Base-by-base conservation (phyloP, 2,888 invertebrate genomes). In the Hyposoter didymator region DNA sequence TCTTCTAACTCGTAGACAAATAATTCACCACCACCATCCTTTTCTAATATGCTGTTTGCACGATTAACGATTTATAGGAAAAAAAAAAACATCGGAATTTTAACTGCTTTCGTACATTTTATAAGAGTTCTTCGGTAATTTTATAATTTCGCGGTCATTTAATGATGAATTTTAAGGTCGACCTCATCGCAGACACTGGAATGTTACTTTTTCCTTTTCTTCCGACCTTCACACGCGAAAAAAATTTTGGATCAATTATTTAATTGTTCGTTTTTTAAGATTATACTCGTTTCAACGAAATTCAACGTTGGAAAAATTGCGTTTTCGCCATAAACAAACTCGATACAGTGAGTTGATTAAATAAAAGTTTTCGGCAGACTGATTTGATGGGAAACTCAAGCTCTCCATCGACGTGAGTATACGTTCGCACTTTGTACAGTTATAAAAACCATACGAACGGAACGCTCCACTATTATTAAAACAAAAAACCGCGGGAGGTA, bases 1-100 rank as follows among this genome's bases (percentile, higher is more conserved):
- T 43, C 52, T 73, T 55, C 66, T 52, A 35, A 22, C 64, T 32
- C 49, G 12, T 84, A 22, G 19, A 47, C 64, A 74, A 67, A 69
- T 82, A 66, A 78, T 45, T 14, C 39, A 59, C 28, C 14, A 32
- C 19, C 59, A 59, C 14, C 14, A 28, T 28, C 28, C 55, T 14
- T 59, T n/a, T 59, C 14, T 78, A n/a, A 78, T 69, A 69, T 69
- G 32, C 14, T 52, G n/a, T 14, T 45, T 17, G 14, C 6, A 22
- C 55, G n/a, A 67, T 78, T 55, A 19, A 45, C 12, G 28, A 72
- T 32, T 70, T 52, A 52, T 49, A 6, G 3, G 19, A 35, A n/a
- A 35, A 66, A n/a, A n/a, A 64, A 17, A 49, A 5, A 10, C 39
- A 66, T 39, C 32, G 19, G 12, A 66, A 4, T 17, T 59, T 66